Base-by-base conservation (phyloP, 2,113 vertebrate species). In the Atlantisia rogersi region DNA sequence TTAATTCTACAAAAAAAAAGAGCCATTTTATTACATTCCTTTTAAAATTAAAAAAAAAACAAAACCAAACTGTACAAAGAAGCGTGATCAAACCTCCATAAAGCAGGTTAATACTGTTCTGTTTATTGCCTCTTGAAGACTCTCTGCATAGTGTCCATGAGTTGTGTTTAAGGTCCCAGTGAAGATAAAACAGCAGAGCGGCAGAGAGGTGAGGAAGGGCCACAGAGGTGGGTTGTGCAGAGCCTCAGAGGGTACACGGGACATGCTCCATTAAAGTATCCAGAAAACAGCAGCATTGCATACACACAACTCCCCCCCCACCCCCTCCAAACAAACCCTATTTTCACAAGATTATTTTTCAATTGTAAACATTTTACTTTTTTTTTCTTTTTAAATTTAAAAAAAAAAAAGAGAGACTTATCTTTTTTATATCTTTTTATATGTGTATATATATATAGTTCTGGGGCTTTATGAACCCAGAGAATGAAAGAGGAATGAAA, bases 121-220 rank as follows among this genome's bases (percentile, higher is more conserved):
- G 97, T 98, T 98, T 98, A 98, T 98, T 98, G 96, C 97, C 98
- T 98, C 82, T 96, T 96, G 93, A 97, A 96, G 97, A 98, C 96
- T 98, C 96, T 98, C 97, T 97, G 98, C 90, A 95, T 92, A 97
- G 96, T 96, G 97, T 98, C 98, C 97, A 32, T 95, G 97, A 96
- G 91, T 95, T 97, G 94, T 94, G 91, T 97, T 97, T 97, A 97
- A 97, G 87, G 97, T 98, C 97, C 97, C 65, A 97, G 94, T 98
- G 97, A 97, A 97, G 96, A 92, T 88, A 97, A 96, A 97, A 96
- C 94, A 98, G 97, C 91, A 94, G 91, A 96, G 94, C 96, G 97
- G 95, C 96, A 97, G 91, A 98, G 96, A 98, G 96, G 92, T 97
- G 96, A 98, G 95, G 92, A 97, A 87, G 93, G 95, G 97, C 97